phyloP scores from a whole-genome alignment of 2,888 invertebrate species.

The Masnerella sp. region DNA sequence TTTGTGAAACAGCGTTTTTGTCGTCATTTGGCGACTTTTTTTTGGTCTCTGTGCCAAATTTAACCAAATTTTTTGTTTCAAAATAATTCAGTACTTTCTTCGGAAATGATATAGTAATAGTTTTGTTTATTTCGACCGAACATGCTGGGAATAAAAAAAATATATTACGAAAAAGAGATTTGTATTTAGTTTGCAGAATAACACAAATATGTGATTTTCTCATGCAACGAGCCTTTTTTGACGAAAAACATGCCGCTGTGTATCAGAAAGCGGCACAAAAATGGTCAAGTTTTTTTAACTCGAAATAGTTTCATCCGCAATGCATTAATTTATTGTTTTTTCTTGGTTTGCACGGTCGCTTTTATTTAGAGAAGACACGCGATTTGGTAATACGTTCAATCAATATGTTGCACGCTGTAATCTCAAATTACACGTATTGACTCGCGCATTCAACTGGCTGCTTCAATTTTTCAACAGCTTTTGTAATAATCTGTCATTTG shows the following conservation, averaged over 20 bases:
- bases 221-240: constrained; percentile 8
- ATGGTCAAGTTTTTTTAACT: constrained; percentile 17
- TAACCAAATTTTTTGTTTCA: no score
- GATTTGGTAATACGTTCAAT: constrained; percentile 49
- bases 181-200: no score
- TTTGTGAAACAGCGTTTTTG: no score
- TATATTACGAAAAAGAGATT: no score
- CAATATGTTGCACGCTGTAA: constrained; percentile 47
- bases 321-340: constrained; percentile 56
- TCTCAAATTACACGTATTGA: constrained; percentile 47
- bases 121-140: no score
- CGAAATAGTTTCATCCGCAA: constrained; percentile 33
- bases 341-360: constrained; percentile 38
- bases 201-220: no score
- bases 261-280: constrained; percentile 10
- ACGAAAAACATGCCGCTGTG: constrained; percentile 7
- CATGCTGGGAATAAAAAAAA: no score
- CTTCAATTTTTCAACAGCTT: constrained; percentile 12
- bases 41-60: no score
- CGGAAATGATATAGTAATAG: no score
- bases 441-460: constrained; percentile 28
- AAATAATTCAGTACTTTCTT: no score
- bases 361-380: constrained; percentile 54
- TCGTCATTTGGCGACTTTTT: no score
- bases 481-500: constrained; percentile 23